Percentiles rank a stretch among this genome's conserved stretches.
Conservation (phyloP, 2,797 vertebrate species). For the Scarus forsteni region DNA sequence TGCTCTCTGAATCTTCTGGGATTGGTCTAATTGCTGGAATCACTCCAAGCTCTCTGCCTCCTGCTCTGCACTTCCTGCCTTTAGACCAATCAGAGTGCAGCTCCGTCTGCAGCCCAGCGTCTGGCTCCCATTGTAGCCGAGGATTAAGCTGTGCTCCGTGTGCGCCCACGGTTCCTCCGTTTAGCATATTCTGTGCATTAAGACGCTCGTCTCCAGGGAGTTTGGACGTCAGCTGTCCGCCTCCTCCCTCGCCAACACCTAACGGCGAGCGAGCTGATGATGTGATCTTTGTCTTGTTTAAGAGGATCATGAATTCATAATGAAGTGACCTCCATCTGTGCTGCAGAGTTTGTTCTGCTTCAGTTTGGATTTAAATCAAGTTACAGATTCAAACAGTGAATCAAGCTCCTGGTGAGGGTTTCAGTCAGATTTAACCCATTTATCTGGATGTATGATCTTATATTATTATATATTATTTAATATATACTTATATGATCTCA, state of each 20-base stretch:
- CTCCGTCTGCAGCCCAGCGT: slow-evolving; percentile 32
- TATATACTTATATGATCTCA: too few species aligned
- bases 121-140: slow-evolving; percentile 52
- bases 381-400: too few species aligned
- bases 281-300: slow-evolving; percentile 17
- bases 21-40: not conserved
- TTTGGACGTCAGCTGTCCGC: slow-evolving; percentile 44
- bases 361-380: too few species aligned
- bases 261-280: slow-evolving; percentile 21
- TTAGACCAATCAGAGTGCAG: slow-evolving; percentile 27
- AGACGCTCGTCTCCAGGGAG: slow-evolving; percentile 22
- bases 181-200: slow-evolving; percentile 10
- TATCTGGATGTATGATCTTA: too few species aligned
- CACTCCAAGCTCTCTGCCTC: slow-evolving; percentile 9
- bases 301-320: slow-evolving; percentile 36
- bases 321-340: slow-evolving; percentile 45
- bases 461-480: too few species aligned
- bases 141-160: slow-evolving; percentile 26
- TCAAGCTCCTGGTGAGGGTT: too few species aligned
- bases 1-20: not conserved
- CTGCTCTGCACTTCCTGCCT: slow-evolving; percentile 29
- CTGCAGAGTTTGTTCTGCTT: not conserved
- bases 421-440: too few species aligned
- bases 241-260: slow-evolving; percentile 8
- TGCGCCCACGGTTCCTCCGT: not conserved